Evolutionary conservation across 2,113 vertebrate species (phyloP).

Genomic region (Cyanoderma ruficeps): DNA sequence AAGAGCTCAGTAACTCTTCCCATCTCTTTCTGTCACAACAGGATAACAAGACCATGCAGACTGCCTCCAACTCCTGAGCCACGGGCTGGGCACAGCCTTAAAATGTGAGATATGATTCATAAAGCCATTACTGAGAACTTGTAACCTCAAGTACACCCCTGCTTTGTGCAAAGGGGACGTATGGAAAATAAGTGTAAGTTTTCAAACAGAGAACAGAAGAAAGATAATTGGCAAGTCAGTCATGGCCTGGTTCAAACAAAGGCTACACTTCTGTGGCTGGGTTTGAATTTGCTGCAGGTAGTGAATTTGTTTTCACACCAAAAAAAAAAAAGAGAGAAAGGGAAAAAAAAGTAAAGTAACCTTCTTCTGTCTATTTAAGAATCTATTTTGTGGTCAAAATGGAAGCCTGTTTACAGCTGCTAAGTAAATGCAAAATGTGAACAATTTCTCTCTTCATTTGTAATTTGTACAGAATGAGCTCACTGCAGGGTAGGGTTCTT

Average conservation of each 20-base stretch:
- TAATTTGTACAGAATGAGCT: background rate
- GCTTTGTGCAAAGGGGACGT: background rate
- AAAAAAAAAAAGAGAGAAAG: background rate
- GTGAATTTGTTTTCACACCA: background rate
- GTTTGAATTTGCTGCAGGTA: background rate
- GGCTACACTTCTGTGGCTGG: background rate
- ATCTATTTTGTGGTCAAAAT: background rate
- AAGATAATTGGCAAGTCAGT: background rate
- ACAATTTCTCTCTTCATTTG: background rate
- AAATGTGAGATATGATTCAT: background rate
- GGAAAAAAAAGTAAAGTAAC: background rate
- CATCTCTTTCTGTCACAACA: background rate
- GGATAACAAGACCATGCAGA: background rate
- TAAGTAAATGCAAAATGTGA: background rate
- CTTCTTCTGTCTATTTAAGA: background rate
- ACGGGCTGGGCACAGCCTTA: background rate
- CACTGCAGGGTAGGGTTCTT: background rate
- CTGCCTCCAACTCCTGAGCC: background rate
- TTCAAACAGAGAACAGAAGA: background rate
- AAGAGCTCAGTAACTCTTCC: background rate
- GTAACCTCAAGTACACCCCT: background rate
- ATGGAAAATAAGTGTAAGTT: background rate
- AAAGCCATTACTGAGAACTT: background rate
- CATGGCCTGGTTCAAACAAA: background rate
- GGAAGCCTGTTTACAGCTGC: background rate